phyloP scores from a whole-genome alignment of 2,797 vertebrate species.

The Etheostoma perlongum region DNA sequence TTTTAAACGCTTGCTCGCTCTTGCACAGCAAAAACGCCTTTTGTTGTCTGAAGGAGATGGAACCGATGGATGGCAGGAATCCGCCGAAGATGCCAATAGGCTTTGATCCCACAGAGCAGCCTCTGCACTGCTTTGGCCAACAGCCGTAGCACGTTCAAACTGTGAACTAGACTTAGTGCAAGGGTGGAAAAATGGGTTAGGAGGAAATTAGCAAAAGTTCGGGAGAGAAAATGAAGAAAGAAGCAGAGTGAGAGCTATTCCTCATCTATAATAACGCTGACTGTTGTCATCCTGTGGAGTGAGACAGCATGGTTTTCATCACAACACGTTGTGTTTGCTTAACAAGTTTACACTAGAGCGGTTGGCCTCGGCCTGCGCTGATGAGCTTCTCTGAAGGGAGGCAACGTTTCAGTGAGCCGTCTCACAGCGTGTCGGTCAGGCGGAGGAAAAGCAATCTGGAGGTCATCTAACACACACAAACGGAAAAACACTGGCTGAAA shows the following conservation, averaged over 20 bases:
- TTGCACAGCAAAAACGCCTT: conserved; percentile 58
- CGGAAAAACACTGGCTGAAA: background rate
- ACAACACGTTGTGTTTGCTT: conserved; percentile 68
- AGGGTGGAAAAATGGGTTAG: background rate
- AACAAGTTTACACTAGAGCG: conserved; percentile 61
- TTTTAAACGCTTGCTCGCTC: conserved; percentile 56
- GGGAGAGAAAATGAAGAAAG: background rate
- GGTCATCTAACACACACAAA: conserved; percentile 20
- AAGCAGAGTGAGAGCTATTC: conserved; percentile 21
- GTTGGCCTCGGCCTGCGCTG: conserved; percentile 21
- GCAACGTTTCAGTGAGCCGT: conserved; percentile 8
- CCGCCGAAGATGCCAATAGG: conserved; percentile 57
- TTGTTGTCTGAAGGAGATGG: conserved; percentile 69
- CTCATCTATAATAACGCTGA: conserved; percentile 36
- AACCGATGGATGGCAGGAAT: conserved; percentile 69
- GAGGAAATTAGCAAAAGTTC: conserved; percentile 1
- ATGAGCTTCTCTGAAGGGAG: conserved; percentile 55
- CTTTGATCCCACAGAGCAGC: conserved; percentile 55
- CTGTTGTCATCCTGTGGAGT: conserved; percentile 29
- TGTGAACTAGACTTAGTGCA: conserved; percentile 8
- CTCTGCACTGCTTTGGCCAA: conserved; percentile 40
- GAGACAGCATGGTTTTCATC: conserved; percentile 64
- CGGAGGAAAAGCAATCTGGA: conserved; percentile 31
- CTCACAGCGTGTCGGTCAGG: conserved; percentile 31
- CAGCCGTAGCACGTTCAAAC: conserved; percentile 39